These are phyloP conservation scores for Cynopterus sphinx DNA, from an alignment of 2,797 vertebrate species.

Conservation along the genomic window DNA sequence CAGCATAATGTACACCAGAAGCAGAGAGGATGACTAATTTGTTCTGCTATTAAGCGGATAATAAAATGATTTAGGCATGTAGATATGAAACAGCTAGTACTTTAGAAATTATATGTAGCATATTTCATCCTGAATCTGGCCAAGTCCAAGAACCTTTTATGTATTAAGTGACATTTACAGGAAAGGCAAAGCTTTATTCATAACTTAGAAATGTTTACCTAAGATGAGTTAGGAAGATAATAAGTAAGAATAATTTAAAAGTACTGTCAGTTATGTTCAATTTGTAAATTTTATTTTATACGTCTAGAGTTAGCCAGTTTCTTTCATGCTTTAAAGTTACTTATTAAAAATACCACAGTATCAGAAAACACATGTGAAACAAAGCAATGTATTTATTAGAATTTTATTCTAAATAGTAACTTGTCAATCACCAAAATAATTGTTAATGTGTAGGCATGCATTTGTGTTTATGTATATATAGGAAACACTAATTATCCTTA, in stretches of 20 bases:
- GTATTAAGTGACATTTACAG: conserved; percentile 71
- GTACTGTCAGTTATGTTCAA: not conserved
- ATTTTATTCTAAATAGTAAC: conserved; percentile 17
- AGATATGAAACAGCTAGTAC: conserved; percentile 78
- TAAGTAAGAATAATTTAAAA: conserved; percentile 58
- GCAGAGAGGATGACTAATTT: conserved; percentile 86
- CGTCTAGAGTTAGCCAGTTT: not conserved
- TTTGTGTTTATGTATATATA: not conserved
- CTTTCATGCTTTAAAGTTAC: not conserved
- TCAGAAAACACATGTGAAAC: not conserved
- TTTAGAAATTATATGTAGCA: conserved; percentile 77
- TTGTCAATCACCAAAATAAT: not conserved
- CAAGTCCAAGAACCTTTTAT: conserved; percentile 70
- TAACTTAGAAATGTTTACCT: conserved; percentile 78
- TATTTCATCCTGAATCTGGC: conserved; percentile 74
- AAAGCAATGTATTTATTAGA: not conserved
- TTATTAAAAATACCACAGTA: not conserved
- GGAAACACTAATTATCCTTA: not conserved
- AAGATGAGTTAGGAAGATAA: conserved; percentile 57
- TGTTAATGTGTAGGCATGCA: not conserved
- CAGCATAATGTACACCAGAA: conserved; percentile 86
- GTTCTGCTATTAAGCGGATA: conserved; percentile 84
- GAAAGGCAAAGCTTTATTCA: conserved; percentile 70
- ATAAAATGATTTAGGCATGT: conserved; percentile 86
- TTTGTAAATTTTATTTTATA: not conserved